Conservation (phyloP, 1,140 invertebrate genomes). For the Hestina assimilis region DNA sequence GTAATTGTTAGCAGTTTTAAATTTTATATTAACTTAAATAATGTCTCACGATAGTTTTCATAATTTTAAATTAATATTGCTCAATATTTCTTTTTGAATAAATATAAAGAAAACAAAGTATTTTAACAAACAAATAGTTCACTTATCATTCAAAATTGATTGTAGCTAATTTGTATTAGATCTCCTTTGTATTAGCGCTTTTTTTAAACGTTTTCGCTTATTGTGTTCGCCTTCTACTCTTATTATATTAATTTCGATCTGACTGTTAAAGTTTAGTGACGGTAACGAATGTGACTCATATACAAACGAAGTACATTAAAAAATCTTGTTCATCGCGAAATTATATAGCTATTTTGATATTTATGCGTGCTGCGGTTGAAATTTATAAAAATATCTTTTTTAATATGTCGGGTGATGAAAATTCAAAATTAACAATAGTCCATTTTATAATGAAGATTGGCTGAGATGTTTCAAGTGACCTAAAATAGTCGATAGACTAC, state of each 20-base stretch:
- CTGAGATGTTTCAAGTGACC: slow-evolving; percentile 60
- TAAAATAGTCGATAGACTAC: slow-evolving; percentile 62
- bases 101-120: no score
- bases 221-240: slow-evolving; percentile 36
- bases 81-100: slow-evolving; percentile 8
- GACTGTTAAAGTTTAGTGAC: slow-evolving; percentile 13
- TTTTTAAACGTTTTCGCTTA: slow-evolving; percentile 24
- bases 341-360: not conserved
- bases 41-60: no score
- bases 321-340: no score
- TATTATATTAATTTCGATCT: slow-evolving; percentile 20
- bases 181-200: slow-evolving; percentile 13
- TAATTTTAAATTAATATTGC: slow-evolving; percentile 2
- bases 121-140: not conserved
- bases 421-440: slow-evolving; percentile 62
- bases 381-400: not conserved
- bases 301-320: no score
- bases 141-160: slow-evolving; percentile 5
- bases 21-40: no score
- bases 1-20: no score
- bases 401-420: slow-evolving; percentile 16
- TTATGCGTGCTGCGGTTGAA: not conserved
- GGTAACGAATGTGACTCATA: not conserved
- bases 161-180: slow-evolving; percentile 8
- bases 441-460: slow-evolving; percentile 55